Evolutionary conservation across 2,888 invertebrate genomes (phyloP), one percentile per base, ranked within the genome.

Genomic region (Nymphalis urticae): DNA sequence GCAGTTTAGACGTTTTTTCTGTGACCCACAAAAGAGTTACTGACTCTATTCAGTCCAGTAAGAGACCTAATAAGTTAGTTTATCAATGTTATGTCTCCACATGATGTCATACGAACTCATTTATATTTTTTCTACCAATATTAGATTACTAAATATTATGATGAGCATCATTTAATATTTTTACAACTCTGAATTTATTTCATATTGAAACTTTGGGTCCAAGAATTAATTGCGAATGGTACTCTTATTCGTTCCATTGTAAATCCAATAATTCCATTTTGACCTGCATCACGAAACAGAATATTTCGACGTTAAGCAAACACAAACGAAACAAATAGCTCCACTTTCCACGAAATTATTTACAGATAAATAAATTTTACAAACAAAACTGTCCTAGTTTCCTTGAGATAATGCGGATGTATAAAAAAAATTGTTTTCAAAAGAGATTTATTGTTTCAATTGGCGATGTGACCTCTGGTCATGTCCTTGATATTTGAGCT

Each of bases 401-500:
- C 27, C 27, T n/a, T 19, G n/a, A 53, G 47, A 59, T 21, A 13
- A 60, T 47, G 62, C 71, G 64, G 65, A 70, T 66, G 63, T 64
- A 60, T n/a, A 61, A 68, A 47, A 65, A 70, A 73, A 67, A 72
- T 54, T 70, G 71, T 72, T 69, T 74, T 74, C 56, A 71, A 73
- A 75, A 71, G 73, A 74, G 58, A 70, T 76, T 74, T 72, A 75
- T 76, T 73, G 71, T 64, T 69, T 68, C 78, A 78, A 76, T 76
- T 76, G 77, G 60, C 53, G 58, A 47, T 56, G 42, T 48, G 74
- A 77, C 75, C 75, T 69, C 69, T 61, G 70, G 60, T 64, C 59
- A 19, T 69, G 83, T 78, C 84, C 84, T 84, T 84, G 84, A 83
- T 80, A 75, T 75, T 68, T 78, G 82, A 79, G 79, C 83, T 73